These are phyloP conservation scores for Sebastes iracundus DNA, from an alignment of 2,797 vertebrate species.

Conservation along the genomic window DNA sequence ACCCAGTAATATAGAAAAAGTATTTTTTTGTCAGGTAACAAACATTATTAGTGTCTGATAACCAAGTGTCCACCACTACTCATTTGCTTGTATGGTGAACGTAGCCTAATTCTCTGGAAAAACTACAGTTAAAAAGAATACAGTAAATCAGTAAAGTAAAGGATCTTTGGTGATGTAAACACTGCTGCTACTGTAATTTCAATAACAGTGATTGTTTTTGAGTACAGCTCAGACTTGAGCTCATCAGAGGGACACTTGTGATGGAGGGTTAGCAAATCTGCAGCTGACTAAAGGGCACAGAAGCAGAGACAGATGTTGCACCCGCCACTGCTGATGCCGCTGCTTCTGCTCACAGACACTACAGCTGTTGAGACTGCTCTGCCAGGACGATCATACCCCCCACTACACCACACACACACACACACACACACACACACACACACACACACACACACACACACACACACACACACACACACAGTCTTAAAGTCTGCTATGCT, in stretches of 20 bases:
- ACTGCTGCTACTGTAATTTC: background rate
- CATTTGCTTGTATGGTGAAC: background rate
- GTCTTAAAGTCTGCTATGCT: background rate
- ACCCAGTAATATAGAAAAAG: too few species aligned
- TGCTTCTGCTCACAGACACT: slow-evolving; percentile 44
- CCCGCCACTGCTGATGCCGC: slow-evolving; percentile 25
- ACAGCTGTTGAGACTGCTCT: slow-evolving; percentile 54
- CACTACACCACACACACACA: background rate
- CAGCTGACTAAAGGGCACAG: slow-evolving; percentile 54
- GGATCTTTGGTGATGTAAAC: background rate
- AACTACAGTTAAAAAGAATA: background rate
- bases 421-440: background rate
- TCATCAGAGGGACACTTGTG: slow-evolving; percentile 45
- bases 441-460: background rate
- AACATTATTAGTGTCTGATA: background rate
- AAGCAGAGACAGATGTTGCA: slow-evolving; percentile 63
- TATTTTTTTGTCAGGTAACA: too few species aligned
- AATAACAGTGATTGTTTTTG: slow-evolving; percentile 3
- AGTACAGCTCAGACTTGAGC: slow-evolving; percentile 21
- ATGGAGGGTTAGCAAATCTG: slow-evolving; percentile 43
- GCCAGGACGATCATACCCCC: slow-evolving; percentile 48
- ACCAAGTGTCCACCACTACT: too few species aligned
- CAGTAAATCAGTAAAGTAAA: background rate
- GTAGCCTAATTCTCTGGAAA: background rate
- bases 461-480: background rate